Percentiles rank a stretch among this genome's conserved stretches.
Evolutionary conservation across 2,113 vertebrate genomes (phyloP).

Genomic region (Antigone vipio): DNA sequence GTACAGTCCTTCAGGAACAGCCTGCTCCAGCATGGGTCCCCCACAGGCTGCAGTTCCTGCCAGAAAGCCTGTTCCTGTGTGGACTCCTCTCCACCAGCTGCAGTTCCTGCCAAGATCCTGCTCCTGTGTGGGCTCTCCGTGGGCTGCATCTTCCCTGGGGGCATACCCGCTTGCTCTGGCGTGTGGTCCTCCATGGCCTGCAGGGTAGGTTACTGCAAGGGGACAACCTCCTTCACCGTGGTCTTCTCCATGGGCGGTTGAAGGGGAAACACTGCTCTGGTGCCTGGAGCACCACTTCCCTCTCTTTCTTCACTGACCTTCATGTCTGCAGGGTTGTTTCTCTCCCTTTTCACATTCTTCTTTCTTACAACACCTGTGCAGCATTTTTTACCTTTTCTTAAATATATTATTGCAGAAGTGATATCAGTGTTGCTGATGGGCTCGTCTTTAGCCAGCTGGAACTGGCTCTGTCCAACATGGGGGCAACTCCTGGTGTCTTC

Average conservation of each 20-base stretch:
- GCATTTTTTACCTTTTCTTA: background rate
- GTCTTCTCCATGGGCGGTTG: background rate
- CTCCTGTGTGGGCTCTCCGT: background rate
- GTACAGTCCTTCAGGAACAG: background rate
- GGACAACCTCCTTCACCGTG: background rate
- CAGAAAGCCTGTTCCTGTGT: background rate
- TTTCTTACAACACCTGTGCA: background rate
- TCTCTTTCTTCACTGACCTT: background rate
- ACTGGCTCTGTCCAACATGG: background rate
- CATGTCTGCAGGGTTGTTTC: background rate
- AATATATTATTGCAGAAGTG: background rate
- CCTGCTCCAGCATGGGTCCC: background rate
- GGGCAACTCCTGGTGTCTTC: background rate
- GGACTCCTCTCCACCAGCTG: background rate
- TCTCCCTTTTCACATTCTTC: background rate
- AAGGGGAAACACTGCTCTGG: background rate
- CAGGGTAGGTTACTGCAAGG: background rate
- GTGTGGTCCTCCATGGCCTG: background rate
- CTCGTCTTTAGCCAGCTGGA: background rate
- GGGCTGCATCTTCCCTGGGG: background rate
- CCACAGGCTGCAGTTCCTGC: background rate
- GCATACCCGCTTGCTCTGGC: background rate
- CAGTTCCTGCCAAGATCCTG: background rate
- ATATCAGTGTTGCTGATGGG: background rate
- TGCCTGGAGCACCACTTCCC: accelerated